These are phyloP conservation scores for Cyanocitta stelleri DNA, from an alignment of 2,113 vertebrate species.

Conservation along the genomic window DNA sequence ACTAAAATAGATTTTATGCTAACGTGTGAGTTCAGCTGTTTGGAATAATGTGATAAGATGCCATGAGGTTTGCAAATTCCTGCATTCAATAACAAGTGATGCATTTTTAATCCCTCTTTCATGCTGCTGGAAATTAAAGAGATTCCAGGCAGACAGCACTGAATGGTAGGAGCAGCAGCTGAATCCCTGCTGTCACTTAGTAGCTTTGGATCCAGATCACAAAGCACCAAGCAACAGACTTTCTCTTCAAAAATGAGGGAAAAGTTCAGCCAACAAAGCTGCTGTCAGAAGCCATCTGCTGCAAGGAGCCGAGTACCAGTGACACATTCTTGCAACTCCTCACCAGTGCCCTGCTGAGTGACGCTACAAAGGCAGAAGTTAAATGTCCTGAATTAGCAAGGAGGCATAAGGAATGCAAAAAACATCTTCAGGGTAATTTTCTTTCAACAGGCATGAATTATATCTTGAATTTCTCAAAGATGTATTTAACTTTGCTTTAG, in stretches of 20 bases:
- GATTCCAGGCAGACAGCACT: neutral
- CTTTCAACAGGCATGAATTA: neutral
- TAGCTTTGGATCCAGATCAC: slow-evolving; percentile 27
- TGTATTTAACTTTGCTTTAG: neutral
- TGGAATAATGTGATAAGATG: neutral
- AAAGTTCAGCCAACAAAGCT: slow-evolving; percentile 17
- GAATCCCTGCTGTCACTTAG: slow-evolving; percentile 28
- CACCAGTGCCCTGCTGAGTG: neutral
- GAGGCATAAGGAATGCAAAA: neutral
- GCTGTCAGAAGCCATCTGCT: slow-evolving; percentile 33
- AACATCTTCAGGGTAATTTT: neutral
- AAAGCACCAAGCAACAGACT: slow-evolving; percentile 21
- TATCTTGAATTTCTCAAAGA: neutral
- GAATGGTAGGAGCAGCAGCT: neutral
- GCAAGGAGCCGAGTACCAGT: neutral
- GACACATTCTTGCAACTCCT: slow-evolving; percentile 7
- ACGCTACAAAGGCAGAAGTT: neutral
- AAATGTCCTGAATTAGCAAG: neutral
- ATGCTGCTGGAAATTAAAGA: slow-evolving; percentile 30
- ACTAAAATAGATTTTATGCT: neutral
- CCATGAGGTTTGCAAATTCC: slow-evolving; percentile 7
- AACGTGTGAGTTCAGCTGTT: neutral
- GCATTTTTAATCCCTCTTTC: slow-evolving; percentile 43
- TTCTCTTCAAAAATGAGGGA: slow-evolving; percentile 6
- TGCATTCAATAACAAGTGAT: slow-evolving; percentile 9